phyloP scores from a whole-genome alignment of 2,113 vertebrate species.

The Corvus moneduloides region DNA sequence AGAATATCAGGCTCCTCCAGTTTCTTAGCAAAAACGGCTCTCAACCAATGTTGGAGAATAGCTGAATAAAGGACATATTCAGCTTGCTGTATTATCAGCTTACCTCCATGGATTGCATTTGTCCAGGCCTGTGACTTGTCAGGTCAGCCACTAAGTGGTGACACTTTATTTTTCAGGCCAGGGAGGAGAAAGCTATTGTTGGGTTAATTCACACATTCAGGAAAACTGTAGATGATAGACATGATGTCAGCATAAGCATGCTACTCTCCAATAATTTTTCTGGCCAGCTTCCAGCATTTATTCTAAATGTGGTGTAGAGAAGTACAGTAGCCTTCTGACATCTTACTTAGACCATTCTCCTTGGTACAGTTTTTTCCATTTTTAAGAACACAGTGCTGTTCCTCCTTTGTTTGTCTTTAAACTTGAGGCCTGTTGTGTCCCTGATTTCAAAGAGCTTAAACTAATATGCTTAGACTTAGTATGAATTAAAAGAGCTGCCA shows the following conservation, averaged over 20 bases:
- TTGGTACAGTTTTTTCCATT: background rate
- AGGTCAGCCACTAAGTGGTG: background rate
- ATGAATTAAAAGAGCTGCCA: background rate
- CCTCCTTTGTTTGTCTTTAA: background rate
- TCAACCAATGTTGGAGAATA: background rate
- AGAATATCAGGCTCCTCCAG: background rate
- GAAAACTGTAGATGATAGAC: conserved; percentile 5
- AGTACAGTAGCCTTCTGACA: background rate
- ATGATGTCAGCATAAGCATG: background rate
- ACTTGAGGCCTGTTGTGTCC: background rate
- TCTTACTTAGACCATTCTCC: background rate
- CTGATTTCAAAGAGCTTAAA: background rate
- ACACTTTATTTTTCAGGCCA: background rate
- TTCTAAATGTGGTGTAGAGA: background rate
- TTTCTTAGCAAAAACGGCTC: background rate
- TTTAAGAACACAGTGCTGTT: background rate
- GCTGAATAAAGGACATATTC: background rate
- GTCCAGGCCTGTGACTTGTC: background rate
- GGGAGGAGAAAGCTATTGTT: background rate
- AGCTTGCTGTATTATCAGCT: background rate
- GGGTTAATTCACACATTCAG: conserved; percentile 14
- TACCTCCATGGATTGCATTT: background rate
- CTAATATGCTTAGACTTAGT: background rate
- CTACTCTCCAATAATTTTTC: background rate
- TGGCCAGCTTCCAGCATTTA: background rate